Evolutionary conservation across 2,797 vertebrate species (phyloP).

Genomic region (Rhabdophis nuchalis): DNA sequence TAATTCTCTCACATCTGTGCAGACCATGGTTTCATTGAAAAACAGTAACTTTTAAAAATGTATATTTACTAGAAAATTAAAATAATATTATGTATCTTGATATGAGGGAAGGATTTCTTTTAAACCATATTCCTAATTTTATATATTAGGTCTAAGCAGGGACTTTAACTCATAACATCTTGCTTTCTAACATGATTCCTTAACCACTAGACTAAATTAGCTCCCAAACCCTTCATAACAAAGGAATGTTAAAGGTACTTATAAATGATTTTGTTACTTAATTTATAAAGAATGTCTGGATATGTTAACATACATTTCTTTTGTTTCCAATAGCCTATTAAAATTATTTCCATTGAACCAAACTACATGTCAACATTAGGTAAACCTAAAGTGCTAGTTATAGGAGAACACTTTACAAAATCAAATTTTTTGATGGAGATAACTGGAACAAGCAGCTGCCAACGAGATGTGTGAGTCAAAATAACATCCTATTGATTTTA

Average conservation of each 20-base stretch:
- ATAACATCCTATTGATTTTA: background rate
- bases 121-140: too few species aligned
- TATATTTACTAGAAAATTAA: background rate
- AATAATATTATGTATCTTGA: too few species aligned
- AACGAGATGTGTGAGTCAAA: slow-evolving; percentile 78
- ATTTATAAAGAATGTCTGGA: slow-evolving; percentile 47
- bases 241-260: slow-evolving; percentile 5
- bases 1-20: background rate
- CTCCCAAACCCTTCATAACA: background rate
- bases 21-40: background rate
- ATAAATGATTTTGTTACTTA: slow-evolving; percentile 26
- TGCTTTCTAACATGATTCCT: background rate
- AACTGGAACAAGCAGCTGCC: slow-evolving; percentile 74
- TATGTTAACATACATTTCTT: slow-evolving; percentile 50
- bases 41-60: background rate
- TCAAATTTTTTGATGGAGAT: slow-evolving; percentile 75
- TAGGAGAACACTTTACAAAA: slow-evolving; percentile 80
- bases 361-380: slow-evolving; percentile 78
- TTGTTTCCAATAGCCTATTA: slow-evolving; percentile 70
- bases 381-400: slow-evolving; percentile 76
- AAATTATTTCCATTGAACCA: slow-evolving; percentile 76
- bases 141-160: background rate
- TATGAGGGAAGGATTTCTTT: too few species aligned
- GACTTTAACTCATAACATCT: background rate
- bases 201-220: too few species aligned